Conservation (phyloP, 35 echinoderm and acorn worm species). For the Antedon bifida region DNA sequence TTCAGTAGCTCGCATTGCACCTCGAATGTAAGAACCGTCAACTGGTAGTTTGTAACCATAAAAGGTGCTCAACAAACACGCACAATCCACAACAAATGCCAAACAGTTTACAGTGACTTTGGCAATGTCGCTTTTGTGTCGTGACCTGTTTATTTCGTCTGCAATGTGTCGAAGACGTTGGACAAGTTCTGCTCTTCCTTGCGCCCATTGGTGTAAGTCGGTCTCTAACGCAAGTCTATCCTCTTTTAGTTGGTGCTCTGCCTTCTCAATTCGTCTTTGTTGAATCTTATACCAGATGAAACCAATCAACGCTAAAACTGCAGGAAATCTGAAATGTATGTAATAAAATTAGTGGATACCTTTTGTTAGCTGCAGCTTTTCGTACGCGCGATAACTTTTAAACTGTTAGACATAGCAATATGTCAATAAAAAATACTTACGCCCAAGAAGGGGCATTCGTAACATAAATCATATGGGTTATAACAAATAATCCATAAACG, state of each 20-base stretch:
- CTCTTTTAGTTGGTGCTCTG: not conserved
- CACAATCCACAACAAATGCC: not conserved
- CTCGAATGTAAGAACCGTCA: not conserved
- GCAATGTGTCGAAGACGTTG: not conserved
- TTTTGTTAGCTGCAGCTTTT: too few relatives aligned
- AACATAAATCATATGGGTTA: too few relatives aligned
- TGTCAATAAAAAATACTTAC: too few relatives aligned
- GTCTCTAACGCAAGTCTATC: not conserved
- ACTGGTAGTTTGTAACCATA: not conserved
- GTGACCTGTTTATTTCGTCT: not conserved
- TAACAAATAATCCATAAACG: too few relatives aligned
- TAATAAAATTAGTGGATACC: too few relatives aligned
- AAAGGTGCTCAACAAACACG: not conserved
- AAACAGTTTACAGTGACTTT: not conserved
- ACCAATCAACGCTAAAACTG: not conserved
- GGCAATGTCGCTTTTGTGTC: not conserved
- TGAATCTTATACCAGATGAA: not conserved
- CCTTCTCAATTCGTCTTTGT: not conserved
- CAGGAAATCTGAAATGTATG: too few relatives aligned
- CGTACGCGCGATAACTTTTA: too few relatives aligned
- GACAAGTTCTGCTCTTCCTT: not conserved
- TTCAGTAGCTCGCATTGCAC: not conserved
- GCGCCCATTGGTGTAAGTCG: not conserved
- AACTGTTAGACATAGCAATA: too few relatives aligned
- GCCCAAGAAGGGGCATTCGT: too few relatives aligned